Conservation (phyloP, 2,888 invertebrate species). For the Euplexia lucipara region DNA sequence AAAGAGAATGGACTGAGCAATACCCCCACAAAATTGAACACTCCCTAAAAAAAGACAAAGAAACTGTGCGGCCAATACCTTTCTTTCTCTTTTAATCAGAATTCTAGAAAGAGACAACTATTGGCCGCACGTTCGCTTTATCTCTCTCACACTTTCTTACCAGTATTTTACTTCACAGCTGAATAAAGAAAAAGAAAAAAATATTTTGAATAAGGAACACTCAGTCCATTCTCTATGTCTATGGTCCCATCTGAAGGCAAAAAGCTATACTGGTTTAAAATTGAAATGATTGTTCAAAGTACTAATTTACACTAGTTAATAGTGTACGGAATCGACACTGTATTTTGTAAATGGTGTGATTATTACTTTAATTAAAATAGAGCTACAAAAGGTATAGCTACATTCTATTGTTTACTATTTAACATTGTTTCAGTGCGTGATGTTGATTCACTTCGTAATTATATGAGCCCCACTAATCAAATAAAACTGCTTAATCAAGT, state of each 20-base stretch:
- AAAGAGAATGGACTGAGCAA: no score
- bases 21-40: no score
- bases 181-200: no score
- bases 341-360: neutral
- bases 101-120: no score
- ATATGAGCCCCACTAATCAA: neutral
- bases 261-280: neutral
- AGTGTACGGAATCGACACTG: neutral
- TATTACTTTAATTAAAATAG: neutral
- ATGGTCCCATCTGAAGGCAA: neutral
- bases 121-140: no score
- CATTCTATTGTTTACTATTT: neutral
- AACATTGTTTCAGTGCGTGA: neutral
- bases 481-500: neutral
- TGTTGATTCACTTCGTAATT: neutral
- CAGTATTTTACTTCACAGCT: no score
- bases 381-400: neutral
- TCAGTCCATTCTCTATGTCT: no score
- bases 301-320: neutral
- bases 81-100: no score
- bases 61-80: no score
- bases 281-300: neutral
- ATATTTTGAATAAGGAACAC: no score
- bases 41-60: no score
- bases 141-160: no score